phyloP scores from a whole-genome alignment of 2,113 vertebrate species.

The Brachyhypopomus gauderio region DNA sequence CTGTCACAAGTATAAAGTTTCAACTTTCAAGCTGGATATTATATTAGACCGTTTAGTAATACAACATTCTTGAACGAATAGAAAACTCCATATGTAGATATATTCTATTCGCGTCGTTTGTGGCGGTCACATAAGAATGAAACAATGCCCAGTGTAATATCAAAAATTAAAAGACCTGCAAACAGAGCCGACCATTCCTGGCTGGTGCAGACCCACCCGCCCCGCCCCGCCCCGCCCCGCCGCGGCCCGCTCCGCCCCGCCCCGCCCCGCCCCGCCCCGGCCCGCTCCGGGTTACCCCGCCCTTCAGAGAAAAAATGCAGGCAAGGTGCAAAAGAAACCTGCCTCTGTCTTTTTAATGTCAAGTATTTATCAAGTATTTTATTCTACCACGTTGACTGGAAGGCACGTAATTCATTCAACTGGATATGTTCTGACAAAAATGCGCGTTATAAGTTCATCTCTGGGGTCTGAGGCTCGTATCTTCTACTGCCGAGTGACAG shows the following conservation, averaged over 20 bases:
- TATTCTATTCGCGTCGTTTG: constrained; percentile 86
- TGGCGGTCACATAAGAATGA: not conserved
- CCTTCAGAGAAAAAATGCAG: no score
- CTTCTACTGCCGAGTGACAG: no score
- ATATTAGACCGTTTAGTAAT: constrained; percentile 39
- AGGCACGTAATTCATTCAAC: not conserved
- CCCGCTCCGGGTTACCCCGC: no score
- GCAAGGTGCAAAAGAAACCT: not conserved
- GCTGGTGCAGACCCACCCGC: not conserved
- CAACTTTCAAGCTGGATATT: not conserved
- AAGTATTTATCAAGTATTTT: no score
- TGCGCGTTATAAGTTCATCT: no score
- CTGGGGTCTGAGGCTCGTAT: no score
- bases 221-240: not conserved
- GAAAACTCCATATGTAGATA: constrained; percentile 88
- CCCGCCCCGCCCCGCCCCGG: no score
- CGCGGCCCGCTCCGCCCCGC: no score
- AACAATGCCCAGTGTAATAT: constrained; percentile 69
- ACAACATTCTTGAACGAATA: constrained; percentile 52
- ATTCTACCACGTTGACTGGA: not conserved
- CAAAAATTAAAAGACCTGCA: constrained; percentile 44
- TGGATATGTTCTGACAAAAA: not conserved
- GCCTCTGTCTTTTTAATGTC: no score
- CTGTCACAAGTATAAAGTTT: no score
- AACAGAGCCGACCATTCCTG: not conserved